Conservation (phyloP, 2,797 vertebrate genomes). For the Alca torda region DNA sequence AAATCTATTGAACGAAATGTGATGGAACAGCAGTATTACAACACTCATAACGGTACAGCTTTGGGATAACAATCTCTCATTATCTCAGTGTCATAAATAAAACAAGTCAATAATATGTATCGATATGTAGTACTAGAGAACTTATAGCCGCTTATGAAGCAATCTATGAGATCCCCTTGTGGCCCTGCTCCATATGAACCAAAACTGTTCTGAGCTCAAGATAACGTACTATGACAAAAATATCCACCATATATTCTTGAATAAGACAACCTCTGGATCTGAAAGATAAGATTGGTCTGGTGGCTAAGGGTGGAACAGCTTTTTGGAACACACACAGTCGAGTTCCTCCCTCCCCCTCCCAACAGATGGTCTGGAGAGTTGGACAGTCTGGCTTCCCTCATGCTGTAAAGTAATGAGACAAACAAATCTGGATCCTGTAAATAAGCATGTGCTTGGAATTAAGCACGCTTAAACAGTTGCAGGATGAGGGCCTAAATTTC, state of each 20-base stretch:
- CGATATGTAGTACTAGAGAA: neutral
- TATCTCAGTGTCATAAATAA: neutral
- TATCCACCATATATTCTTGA: neutral
- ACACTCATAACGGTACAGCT: neutral
- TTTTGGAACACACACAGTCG: conserved; percentile 6
- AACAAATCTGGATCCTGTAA: conserved; percentile 64
- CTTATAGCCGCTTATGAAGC: neutral
- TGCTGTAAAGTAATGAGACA: conserved; percentile 56
- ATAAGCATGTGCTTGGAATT: conserved; percentile 48
- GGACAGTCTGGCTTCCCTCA: conserved; percentile 48
- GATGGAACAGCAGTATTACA: neutral
- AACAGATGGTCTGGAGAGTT: conserved; percentile 46
- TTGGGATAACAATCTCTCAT: neutral
- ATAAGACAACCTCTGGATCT: neutral
- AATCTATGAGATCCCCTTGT: neutral
- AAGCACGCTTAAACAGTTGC: conserved; percentile 16
- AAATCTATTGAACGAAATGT: neutral
- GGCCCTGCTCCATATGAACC: neutral
- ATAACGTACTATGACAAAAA: neutral
- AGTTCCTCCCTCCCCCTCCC: neutral
- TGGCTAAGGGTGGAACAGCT: neutral
- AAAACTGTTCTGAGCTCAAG: neutral
- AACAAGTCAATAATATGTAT: neutral
- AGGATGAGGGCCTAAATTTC: neutral
- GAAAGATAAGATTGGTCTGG: neutral